Percentiles rank a stretch among this genome's conserved stretches.
Evolutionary conservation across 2,797 vertebrate species (phyloP).

Genomic region (Crenichthys baileyi): DNA sequence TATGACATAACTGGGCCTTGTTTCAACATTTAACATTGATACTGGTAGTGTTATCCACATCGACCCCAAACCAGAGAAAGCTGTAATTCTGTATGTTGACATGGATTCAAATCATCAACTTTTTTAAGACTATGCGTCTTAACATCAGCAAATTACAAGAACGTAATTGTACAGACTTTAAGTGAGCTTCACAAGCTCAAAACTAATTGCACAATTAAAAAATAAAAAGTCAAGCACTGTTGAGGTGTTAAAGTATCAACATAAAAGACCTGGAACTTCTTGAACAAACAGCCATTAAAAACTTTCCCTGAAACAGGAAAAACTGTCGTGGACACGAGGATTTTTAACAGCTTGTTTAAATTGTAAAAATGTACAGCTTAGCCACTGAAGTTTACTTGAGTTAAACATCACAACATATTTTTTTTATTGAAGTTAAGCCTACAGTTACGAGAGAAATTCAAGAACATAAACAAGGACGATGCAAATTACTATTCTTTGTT

Average conservation of each 20-base stretch:
- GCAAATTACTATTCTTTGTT: background rate
- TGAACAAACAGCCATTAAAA: too few relatives aligned
- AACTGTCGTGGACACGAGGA: background rate
- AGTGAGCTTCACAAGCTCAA: background rate
- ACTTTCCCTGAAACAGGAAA: background rate
- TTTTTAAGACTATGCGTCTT: background rate
- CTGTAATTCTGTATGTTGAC: background rate
- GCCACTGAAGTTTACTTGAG: background rate
- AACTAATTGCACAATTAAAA: background rate
- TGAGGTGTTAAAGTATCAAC: background rate
- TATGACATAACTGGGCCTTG: background rate
- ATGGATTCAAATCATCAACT: background rate
- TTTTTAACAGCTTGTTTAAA: background rate
- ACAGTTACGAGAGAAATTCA: background rate
- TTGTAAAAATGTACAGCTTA: background rate
- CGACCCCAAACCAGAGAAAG: background rate
- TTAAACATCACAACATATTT: background rate
- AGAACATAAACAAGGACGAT: background rate
- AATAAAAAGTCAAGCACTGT: background rate
- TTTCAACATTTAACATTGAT: background rate
- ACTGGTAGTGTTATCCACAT: background rate
- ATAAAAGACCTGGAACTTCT: background rate
- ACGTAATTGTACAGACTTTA: background rate
- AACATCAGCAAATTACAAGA: background rate
- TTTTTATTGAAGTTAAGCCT: background rate